phyloP scores from a whole-genome alignment of 2,888 invertebrate species.

The Orchesellides sinensis region DNA sequence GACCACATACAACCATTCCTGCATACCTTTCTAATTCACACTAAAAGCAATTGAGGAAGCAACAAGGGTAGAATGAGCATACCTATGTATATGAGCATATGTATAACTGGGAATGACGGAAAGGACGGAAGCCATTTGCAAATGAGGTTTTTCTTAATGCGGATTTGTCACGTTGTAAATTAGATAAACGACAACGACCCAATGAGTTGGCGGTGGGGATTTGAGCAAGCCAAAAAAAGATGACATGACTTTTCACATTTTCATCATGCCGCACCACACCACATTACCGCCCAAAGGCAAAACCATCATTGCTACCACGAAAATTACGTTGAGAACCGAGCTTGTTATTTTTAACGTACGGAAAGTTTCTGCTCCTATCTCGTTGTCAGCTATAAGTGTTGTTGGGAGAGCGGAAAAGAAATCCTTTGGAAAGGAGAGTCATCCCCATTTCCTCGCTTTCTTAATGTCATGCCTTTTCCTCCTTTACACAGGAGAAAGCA shows the following conservation, averaged over 20 bases:
- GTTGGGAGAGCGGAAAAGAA: neutral
- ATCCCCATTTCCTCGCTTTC: conserved; percentile 3
- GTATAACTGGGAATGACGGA: neutral
- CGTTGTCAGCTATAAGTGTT: too few species aligned
- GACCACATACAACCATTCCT: neutral
- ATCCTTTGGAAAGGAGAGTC: neutral
- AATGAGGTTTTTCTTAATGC: conserved; percentile 69
- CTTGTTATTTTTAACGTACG: conserved; percentile 40
- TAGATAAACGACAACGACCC: conserved; percentile 67
- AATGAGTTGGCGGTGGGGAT: conserved; percentile 57
- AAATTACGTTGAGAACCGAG: conserved; percentile 32
- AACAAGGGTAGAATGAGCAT: neutral
- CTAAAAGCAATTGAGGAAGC: too few species aligned
- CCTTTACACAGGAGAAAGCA: conserved; percentile 17
- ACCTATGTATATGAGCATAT: neutral
- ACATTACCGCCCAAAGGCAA: conserved; percentile 29
- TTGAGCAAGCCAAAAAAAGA: conserved; percentile 36
- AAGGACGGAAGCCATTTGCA: conserved; percentile 70
- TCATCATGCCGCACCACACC: neutral
- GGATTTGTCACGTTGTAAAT: conserved; percentile 73
- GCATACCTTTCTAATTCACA: too few species aligned
- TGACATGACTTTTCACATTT: conserved; percentile 55
- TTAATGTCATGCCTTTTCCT: neutral
- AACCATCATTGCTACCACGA: conserved; percentile 3
- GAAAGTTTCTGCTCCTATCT: conserved; percentile 7